Base-by-base conservation (phyloP, 2,797 vertebrate genomes). In the Paratrypauchen microcephalus region DNA sequence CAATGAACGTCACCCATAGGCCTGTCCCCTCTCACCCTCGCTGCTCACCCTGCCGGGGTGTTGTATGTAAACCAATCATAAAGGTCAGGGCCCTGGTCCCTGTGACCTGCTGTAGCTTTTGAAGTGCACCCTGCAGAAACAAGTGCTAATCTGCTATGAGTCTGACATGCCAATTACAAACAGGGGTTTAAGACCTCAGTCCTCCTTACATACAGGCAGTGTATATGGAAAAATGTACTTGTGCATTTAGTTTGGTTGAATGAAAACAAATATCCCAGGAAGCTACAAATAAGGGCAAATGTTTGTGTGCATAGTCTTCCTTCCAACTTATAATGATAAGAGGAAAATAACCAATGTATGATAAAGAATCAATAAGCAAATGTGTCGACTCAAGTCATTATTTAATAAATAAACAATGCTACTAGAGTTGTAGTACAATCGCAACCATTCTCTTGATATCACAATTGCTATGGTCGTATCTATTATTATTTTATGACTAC, bases 101-200 rank as follows among this genome's bases (percentile, higher is more conserved):
- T 76, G 66, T 80, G 85, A 89, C 86, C 85, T 78, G 70, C 77
- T 84, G 68, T 71, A 82, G 76, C 83, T 88, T 92, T 92, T 91
- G 86, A 91, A 90, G 80, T 80, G 45, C 81, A 84, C 77, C 71
- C 79, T 84, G 72, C 77, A 74, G 86, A 88, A 88, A 85, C 87
- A 82, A 81, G 89, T 73, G 90, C 88, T 92, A 92, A 93, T 90
- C 91, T 92, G 85, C 85, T 58, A 86, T 86, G 89, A 89, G 79
- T 86, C 86, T 71, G 84, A 92, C 87, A 91, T 90, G 88, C 84
- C 84, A 90, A 87, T 93, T 91, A 92, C 81, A 83, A 86, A 86
- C 86, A 85, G 77, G 73, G 71, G 84, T 78, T 85, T 88, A 87
- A 77, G 72, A 72, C 21, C 56, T 45, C 70, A 75, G 79, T 82